Evolutionary conservation across 2,888 invertebrate genomes (phyloP), one percentile per base, ranked within the genome.

Genomic region (Drosophila yooni): DNA sequence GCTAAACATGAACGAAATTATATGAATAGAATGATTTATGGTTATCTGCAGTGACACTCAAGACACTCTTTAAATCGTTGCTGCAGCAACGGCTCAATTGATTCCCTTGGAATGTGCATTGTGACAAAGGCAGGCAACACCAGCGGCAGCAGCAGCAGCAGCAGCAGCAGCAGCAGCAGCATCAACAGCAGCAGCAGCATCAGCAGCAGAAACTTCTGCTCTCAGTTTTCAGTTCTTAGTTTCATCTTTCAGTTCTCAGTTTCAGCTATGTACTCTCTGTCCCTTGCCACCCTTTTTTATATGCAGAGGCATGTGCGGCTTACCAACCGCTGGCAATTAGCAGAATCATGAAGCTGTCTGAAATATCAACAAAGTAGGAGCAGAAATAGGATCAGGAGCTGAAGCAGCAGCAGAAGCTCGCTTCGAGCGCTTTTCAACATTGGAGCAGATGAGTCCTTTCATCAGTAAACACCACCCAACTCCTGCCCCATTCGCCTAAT

Each of bases 221-320:
- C 6, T 51, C 18, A 21, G n/a, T 15, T 36, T 2, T 43, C 43
- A 21, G 21, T 11, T 43, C 21, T 21, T 2, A 11, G 21, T 2
- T 48, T 48, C 8, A 27, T 10, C 18, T 27, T 18, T 4, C 10
- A 34, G 34, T 25, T 25, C 54, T 54, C 54, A 36, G 34, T 25
- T 25, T 8, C 25, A 18, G 15, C 18, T 25, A 18, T 18, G n/a
- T 29, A 8, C 21, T 2, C 11, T 21, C 38, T 36, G 29, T 13
- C 27, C 27, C n/a, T n/a, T 38, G 31, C 51, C 29, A 48, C n/a
- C 34, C 36, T 51, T 43, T 46, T 21, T 13, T n/a, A 57, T 29
- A 21, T 83, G 83, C 74, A 34, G 50, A 75, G 88, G 70, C 89
- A 88, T 86, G 76, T 72, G 83, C 80, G 83, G 82, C 79, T 79